Evolutionary conservation across 35 echinoderm and acorn worm genomes (phyloP).

Genomic region (Eucidaris tribuloides): DNA sequence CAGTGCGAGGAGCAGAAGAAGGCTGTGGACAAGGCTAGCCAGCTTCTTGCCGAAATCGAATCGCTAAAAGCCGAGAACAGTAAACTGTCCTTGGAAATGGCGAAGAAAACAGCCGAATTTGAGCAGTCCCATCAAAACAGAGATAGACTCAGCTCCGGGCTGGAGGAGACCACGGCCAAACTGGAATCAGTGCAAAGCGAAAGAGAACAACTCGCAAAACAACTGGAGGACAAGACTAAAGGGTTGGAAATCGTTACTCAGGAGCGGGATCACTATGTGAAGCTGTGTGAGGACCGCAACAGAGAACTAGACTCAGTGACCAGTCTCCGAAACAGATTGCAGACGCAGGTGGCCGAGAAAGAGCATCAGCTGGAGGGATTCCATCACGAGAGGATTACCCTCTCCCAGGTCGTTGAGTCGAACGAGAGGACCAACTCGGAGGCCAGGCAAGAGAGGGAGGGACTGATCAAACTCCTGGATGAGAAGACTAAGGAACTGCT

Average conservation of each 20-base stretch:
- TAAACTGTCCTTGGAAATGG: not conserved
- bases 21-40: conserved; percentile 13
- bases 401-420: conserved; percentile 11
- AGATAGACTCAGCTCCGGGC: not conserved
- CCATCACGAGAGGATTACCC: not conserved
- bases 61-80: not conserved
- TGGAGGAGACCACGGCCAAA: conserved; percentile 6
- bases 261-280: conserved; percentile 31
- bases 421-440: conserved; percentile 5
- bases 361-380: not conserved
- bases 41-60: not conserved
- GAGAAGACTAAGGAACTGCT: conserved; percentile 10
- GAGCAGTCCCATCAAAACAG: conserved; percentile 15
- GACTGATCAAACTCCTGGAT: conserved; percentile 17
- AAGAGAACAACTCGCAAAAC: not conserved
- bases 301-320: not conserved
- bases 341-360: not conserved
- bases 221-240: conserved; percentile 22
- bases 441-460: conserved; percentile 10
- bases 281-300: conserved; percentile 6
- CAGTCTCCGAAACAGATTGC: conserved; percentile 5
- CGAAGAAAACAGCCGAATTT: not conserved
- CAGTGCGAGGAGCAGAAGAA: conserved; percentile 30
- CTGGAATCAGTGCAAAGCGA: not conserved
- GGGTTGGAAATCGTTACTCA: not conserved